Conservation (phyloP, 2,888 invertebrate species). For the Teleogryllus oceanicus region DNA sequence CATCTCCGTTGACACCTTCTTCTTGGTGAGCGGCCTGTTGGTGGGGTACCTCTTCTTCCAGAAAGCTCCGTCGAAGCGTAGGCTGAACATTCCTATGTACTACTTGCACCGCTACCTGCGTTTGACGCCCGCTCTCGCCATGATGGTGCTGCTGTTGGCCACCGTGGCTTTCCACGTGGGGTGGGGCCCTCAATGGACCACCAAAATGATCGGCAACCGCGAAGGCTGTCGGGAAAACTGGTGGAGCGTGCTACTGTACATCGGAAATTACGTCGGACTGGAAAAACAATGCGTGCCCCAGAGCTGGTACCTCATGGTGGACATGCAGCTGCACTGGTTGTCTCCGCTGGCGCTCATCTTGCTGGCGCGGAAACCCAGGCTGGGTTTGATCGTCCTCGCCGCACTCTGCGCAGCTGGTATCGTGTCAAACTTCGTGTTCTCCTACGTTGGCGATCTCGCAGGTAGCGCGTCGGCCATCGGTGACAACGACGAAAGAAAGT, state of each 20-base stretch:
- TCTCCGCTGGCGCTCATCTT: background rate
- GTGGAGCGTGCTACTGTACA: background rate
- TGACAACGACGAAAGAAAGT: background rate
- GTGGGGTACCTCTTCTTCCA: conserved; percentile 47
- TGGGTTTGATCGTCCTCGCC: background rate
- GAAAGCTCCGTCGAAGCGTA: conserved; percentile 43
- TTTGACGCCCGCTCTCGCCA: conserved; percentile 55
- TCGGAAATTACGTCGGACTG: background rate
- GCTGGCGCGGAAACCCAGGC: background rate
- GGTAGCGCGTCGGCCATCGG: background rate
- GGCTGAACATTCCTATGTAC: conserved; percentile 46
- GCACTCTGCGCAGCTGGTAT: background rate
- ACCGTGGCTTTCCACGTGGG: conserved; percentile 49
- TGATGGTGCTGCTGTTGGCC: conserved; percentile 52
- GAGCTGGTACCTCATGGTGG: conserved; percentile 18
- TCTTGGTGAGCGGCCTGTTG: conserved; percentile 59
- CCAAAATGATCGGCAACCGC: conserved; percentile 37
- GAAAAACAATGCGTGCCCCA: background rate
- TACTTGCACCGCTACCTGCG: conserved; percentile 51
- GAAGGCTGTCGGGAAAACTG: background rate
- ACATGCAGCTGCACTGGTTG: background rate
- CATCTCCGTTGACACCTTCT: conserved; percentile 61
- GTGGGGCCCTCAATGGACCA: background rate
- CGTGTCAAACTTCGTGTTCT: background rate
- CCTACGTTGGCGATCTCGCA: background rate